Conservation (phyloP, 2,888 invertebrate species). For the Polydrusus pterygomalis region DNA sequence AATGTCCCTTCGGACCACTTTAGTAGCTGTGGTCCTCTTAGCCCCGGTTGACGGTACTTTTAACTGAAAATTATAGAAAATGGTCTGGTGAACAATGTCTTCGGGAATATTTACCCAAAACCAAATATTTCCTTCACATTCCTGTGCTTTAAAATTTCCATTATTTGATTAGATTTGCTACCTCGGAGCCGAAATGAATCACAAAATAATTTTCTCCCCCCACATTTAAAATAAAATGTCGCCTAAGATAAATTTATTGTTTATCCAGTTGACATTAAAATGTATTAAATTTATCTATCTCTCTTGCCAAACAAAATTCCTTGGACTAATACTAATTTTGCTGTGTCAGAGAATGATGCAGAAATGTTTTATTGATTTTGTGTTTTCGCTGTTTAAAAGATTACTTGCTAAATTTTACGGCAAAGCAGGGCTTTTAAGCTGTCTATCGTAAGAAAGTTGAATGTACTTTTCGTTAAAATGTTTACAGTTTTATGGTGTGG, state of each 20-base stretch:
- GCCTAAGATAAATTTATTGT: not conserved
- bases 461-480: conserved; percentile 6
- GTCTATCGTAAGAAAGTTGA: conserved; percentile 7
- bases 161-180: not conserved
- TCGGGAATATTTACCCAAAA: not conserved
- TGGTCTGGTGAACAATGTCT: too few relatives aligned
- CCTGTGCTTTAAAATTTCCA: not conserved
- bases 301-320: not conserved
- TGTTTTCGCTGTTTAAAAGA: conserved; percentile 27
- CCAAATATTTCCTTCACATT: not conserved
- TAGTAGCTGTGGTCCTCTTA: too few relatives aligned
- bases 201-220: not conserved
- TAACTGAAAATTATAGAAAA: too few relatives aligned
- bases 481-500: conserved; percentile 11
- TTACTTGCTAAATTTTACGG: conserved; percentile 30
- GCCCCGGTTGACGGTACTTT: too few relatives aligned
- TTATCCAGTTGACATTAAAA: not conserved
- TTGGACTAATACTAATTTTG: conserved; percentile 15
- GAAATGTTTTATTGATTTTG: conserved; percentile 23
- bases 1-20: too few relatives aligned
- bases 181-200: not conserved
- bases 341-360: conserved; percentile 21
- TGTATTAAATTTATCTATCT: not conserved
- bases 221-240: not conserved
- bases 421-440: conserved; percentile 20